A percentile compares a stretch with the other conserved stretches of the same genome.
phyloP scores from a whole-genome alignment of 2,888 invertebrate genomes.

The Cryptocheilus praepositus region DNA sequence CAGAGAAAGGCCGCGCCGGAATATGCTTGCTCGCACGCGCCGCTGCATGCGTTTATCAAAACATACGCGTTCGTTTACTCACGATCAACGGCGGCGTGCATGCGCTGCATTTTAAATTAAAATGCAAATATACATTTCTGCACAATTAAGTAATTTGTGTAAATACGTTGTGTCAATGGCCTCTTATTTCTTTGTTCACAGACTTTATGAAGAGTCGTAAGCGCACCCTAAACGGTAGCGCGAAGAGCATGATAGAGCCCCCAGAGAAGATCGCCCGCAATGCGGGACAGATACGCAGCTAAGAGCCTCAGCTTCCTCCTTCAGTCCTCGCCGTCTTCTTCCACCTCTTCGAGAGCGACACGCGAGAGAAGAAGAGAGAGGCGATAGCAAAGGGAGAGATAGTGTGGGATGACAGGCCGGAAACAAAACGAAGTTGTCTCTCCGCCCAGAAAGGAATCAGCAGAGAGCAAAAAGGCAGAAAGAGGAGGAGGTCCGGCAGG shows the following conservation, averaged over 20 bases:
- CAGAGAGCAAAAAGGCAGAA: slow-evolving; percentile 20
- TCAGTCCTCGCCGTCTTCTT: slow-evolving; percentile 50
- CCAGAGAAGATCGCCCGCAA: slow-evolving; percentile 74
- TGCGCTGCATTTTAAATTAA: too few species aligned
- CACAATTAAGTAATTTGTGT: background rate
- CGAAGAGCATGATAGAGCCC: slow-evolving; percentile 73
- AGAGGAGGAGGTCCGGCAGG: slow-evolving; percentile 31
- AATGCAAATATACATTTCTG: too few species aligned
- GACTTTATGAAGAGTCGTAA: slow-evolving; percentile 83
- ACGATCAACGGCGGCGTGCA: too few species aligned
- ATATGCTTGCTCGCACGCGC: too few species aligned
- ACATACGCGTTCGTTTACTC: too few species aligned
- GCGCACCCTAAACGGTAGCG: slow-evolving; percentile 76
- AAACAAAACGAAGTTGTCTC: slow-evolving; percentile 26
- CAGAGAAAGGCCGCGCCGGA: too few species aligned
- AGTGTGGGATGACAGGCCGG: slow-evolving; percentile 28
- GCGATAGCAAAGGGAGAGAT: slow-evolving; percentile 1
- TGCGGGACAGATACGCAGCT: slow-evolving; percentile 73
- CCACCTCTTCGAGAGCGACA: slow-evolving; percentile 26
- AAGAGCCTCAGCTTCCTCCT: slow-evolving; percentile 55
- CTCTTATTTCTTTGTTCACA: slow-evolving; percentile 75
- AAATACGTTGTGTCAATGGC: slow-evolving; percentile 12
- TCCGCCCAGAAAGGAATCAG: slow-evolving; percentile 30
- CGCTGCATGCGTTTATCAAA: too few species aligned
- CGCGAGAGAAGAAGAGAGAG: background rate